phyloP scores from a whole-genome alignment of 2,113 vertebrate species.

The Seriola aureovittata region DNA sequence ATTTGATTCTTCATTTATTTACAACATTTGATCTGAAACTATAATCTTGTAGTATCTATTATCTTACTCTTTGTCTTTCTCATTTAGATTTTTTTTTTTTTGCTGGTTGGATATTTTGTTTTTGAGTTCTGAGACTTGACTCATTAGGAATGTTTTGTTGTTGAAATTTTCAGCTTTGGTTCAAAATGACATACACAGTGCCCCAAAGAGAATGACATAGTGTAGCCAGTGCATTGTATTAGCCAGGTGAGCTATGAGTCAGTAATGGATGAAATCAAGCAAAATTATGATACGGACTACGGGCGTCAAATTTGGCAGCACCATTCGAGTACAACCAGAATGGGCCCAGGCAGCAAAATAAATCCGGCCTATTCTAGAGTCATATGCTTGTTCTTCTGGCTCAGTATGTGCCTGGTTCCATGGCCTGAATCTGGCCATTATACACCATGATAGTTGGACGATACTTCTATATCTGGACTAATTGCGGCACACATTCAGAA shows the following conservation, averaged over 20 bases:
- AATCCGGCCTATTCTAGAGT: too few species aligned
- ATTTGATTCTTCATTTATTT: background rate
- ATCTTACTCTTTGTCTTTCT: conserved; percentile 7
- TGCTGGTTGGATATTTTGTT: background rate
- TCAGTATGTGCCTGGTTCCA: too few species aligned
- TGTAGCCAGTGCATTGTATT: background rate
- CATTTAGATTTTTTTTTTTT: background rate
- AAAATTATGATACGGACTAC: too few species aligned
- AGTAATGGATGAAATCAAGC: background rate
- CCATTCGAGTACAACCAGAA: too few species aligned
- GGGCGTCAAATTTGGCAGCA: background rate
- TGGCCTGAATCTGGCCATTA: too few species aligned
- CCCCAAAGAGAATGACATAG: background rate
- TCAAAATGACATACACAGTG: background rate
- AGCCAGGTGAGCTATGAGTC: background rate
- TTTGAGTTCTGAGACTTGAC: background rate
- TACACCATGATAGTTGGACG: too few species aligned
- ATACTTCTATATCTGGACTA: too few species aligned
- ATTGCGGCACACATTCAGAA: too few species aligned
- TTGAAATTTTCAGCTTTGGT: background rate
- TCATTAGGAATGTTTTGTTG: background rate
- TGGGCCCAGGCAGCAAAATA: too few species aligned
- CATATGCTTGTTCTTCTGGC: too few species aligned
- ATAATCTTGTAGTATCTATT: conserved; percentile 39
- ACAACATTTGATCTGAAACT: conserved; percentile 50